A percentile compares a stretch with the other conserved stretches of the same genome.
These are phyloP conservation scores for Heliconius ethilla DNA, from an alignment of 2,888 invertebrate species.

Conservation along the genomic window DNA sequence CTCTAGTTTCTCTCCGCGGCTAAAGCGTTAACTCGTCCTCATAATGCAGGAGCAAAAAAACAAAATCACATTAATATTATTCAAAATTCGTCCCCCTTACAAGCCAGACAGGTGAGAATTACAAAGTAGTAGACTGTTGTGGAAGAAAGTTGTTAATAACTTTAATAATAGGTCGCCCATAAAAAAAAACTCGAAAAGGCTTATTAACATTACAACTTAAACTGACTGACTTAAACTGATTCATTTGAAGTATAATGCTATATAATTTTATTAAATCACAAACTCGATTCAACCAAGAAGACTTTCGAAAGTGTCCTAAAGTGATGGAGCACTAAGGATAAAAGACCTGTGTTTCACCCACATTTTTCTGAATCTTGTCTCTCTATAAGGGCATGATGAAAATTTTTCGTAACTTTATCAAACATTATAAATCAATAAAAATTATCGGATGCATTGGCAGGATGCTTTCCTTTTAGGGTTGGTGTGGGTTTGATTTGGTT, in stretches of 20 bases:
- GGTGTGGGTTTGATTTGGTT: background rate
- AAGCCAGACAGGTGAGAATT: slow-evolving; percentile 11
- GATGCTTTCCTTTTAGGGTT: background rate
- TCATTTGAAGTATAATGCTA: slow-evolving; percentile 25
- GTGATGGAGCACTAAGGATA: slow-evolving; percentile 38
- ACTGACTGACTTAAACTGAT: slow-evolving; percentile 24
- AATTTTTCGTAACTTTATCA: slow-evolving; percentile 8
- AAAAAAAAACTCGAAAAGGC: background rate
- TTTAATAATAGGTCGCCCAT: slow-evolving; percentile 14
- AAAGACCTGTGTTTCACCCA: slow-evolving; percentile 14
- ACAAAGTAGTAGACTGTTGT: slow-evolving; percentile 8
- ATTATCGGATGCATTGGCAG: slow-evolving; percentile 2
- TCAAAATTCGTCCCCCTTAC: slow-evolving; percentile 1
- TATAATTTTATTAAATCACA: slow-evolving; percentile 28
- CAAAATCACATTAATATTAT: background rate
- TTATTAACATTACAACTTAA: slow-evolving; percentile 24
- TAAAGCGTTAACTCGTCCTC: background rate
- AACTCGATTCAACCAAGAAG: slow-evolving; percentile 13
- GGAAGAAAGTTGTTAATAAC: slow-evolving; percentile 18
- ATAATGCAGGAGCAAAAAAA: background rate
- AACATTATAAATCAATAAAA: slow-evolving; percentile 19
- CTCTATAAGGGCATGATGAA: slow-evolving; percentile 12
- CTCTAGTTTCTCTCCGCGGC: background rate
- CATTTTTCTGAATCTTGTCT: slow-evolving; percentile 11
- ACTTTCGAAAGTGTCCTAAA: slow-evolving; percentile 36